Evolutionary conservation across 2,888 invertebrate genomes (phyloP).

Genomic region (Ornithoptera alexandrae): DNA sequence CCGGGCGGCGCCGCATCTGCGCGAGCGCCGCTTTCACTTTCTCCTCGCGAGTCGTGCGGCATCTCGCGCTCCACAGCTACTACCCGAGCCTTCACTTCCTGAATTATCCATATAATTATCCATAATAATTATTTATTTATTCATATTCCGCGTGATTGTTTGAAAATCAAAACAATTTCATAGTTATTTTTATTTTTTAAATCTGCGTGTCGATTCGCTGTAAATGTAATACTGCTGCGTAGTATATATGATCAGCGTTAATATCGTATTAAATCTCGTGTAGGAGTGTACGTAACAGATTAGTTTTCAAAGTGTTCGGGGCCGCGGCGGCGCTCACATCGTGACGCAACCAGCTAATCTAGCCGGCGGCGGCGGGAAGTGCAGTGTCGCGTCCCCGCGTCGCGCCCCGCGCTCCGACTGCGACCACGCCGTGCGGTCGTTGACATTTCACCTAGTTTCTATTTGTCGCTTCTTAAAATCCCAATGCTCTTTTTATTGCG

Average conservation of each 20-base stretch:
- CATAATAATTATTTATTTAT: slow-evolving; percentile 30
- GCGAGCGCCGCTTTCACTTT: slow-evolving; percentile 76
- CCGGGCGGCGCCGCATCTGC: slow-evolving; percentile 76
- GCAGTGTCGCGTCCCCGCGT: slow-evolving; percentile 79
- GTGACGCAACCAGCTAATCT: slow-evolving; percentile 80
- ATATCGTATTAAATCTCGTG: slow-evolving; percentile 2
- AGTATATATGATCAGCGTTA: not conserved
- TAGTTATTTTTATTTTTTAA: not conserved
- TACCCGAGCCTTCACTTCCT: slow-evolving; percentile 58
- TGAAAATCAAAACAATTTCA: slow-evolving; percentile 33
- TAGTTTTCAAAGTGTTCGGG: slow-evolving; percentile 55
- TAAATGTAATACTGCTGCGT: not conserved
- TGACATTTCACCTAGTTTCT: slow-evolving; percentile 80
- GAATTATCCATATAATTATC: slow-evolving; percentile 52
- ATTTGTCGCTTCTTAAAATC: slow-evolving; percentile 69
- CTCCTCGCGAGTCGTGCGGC: slow-evolving; percentile 61
- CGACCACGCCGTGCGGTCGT: slow-evolving; percentile 73
- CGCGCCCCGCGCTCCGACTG: slow-evolving; percentile 66
- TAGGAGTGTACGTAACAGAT: slow-evolving; percentile 48
- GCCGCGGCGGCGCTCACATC: slow-evolving; percentile 56
- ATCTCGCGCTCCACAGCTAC: slow-evolving; percentile 59
- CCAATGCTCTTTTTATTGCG: slow-evolving; percentile 55
- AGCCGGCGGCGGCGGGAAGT: slow-evolving; percentile 79
- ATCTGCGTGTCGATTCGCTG: not conserved
- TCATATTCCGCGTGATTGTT: slow-evolving; percentile 55